A percentile compares a stretch with the other conserved stretches of the same genome.
phyloP scores from a whole-genome alignment of 2,888 invertebrate genomes.

The Cyclophora punctaria region DNA sequence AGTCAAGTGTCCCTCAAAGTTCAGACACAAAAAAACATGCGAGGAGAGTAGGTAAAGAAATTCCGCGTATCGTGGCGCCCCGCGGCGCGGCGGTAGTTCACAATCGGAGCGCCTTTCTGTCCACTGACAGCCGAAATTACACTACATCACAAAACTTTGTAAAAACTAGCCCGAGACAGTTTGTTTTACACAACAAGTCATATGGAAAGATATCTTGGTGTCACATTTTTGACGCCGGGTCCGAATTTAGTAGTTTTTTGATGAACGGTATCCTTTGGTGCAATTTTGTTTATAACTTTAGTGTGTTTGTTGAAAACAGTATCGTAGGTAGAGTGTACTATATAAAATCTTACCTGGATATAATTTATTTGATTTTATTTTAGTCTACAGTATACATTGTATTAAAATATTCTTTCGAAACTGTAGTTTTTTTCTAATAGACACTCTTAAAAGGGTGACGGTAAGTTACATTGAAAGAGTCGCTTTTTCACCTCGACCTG shows the following conservation, averaged over 20 bases:
- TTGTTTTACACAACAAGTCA: conserved; percentile 67
- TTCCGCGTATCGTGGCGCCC: conserved; percentile 62
- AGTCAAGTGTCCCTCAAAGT: conserved; percentile 18
- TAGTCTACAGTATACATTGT: too few species aligned
- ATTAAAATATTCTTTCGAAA: too few species aligned
- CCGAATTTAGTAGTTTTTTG: too few species aligned
- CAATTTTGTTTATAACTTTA: conserved; percentile 20
- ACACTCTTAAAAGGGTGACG: too few species aligned
- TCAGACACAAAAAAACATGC: conserved; percentile 35
- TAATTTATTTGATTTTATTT: neutral
- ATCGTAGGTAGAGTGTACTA: conserved; percentile 18
- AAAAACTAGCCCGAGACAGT: conserved; percentile 49
- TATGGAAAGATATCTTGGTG: conserved; percentile 43
- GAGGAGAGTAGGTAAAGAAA: conserved; percentile 44
- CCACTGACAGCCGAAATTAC: conserved; percentile 69
- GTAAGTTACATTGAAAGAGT: too few species aligned
- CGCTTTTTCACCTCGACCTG: too few species aligned
- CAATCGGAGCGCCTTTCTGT: conserved; percentile 48
- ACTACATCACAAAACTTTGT: conserved; percentile 39
- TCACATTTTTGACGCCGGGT: conserved; percentile 52
- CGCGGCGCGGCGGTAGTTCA: conserved; percentile 51
- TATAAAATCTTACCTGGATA: conserved; percentile 1
- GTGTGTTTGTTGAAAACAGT: neutral
- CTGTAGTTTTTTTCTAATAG: too few species aligned
- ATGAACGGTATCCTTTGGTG: conserved; percentile 28